phyloP scores from a whole-genome alignment of 2,888 invertebrate genomes.

The Cosmia pyralina region DNA sequence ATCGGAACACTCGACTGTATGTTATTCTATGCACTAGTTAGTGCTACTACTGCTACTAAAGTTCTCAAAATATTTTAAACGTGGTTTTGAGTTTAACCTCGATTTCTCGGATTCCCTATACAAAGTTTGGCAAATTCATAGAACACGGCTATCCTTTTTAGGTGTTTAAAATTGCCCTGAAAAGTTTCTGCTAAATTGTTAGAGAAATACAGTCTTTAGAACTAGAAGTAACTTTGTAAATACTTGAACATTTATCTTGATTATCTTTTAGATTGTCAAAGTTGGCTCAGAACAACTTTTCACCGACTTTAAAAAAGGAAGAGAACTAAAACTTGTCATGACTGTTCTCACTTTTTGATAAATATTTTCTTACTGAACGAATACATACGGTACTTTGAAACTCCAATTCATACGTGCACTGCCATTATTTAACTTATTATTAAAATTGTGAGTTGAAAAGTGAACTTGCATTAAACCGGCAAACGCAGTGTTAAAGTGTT shows the following conservation, averaged over 20 bases:
- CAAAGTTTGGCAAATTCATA: not conserved
- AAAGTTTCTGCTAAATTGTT: not conserved
- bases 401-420: not conserved
- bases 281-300: not conserved
- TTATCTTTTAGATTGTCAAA: not conserved
- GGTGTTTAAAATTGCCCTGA: not conserved
- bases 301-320: not conserved
- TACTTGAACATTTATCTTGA: not conserved
- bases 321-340: no score
- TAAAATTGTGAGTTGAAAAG: constrained; percentile 2
- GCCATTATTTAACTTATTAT: not conserved
- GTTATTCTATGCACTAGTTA: not conserved
- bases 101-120: no score
- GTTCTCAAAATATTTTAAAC: constrained; percentile 8
- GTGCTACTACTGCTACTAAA: no score
- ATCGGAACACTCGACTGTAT: not conserved
- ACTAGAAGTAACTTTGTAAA: not conserved
- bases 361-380: not conserved
- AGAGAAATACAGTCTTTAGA: not conserved
- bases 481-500: constrained; percentile 14
- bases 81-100: not conserved
- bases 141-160: not conserved
- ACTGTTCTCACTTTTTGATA: not conserved
- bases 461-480: not conserved
- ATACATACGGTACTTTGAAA: not conserved